Base-by-base conservation (phyloP, 2,888 invertebrate species). In the Cremastinae sp. region DNA sequence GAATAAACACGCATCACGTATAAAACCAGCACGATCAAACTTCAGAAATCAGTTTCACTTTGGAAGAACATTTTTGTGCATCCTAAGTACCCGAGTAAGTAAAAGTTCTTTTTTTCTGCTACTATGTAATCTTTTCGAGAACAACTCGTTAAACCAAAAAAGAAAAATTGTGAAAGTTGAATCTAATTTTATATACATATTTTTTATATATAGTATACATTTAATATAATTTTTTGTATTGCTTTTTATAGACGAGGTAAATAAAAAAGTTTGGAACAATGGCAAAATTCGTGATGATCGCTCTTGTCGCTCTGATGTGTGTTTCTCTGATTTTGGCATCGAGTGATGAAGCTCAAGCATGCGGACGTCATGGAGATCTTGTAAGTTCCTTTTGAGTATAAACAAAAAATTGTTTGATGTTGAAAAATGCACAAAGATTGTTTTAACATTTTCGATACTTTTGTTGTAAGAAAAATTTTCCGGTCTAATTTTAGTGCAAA, bases 351-450 rank as follows among this genome's bases (percentile, higher is more conserved):
- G n/a, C n/a, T n/a, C n/a, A 54, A 8, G 5, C 1, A 3, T 86
- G 86, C 56, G 82, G 84, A 4, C 74, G 81, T 45, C 87, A 88
- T 49, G 88, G 88, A 58, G 86, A 85, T 72, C 51, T 79, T 18
- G 88, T 88, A 41, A 87, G 87, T 87, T 80, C 69, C 70, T 4
- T 41, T 61, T 69, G 16, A 38, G 0, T 18, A 36, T 54, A 9
- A 7, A 2, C 8, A 12, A 2, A 9, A 12, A 14, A 22, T 2
- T 43, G 9, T 10, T n/a, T 18, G 2, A 22, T 9, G 14, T n/a
- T n/a, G 22, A 43, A 22, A 41, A 16, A 16, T 9, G 5, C 8
- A 28, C 2, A 3, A 0, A 9, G 3, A 34, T 8, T 51, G 12
- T 4, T 51, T 22, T 18, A 10, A 7, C 1, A 9, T 51, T 12